Evolutionary conservation across 2,888 invertebrate species (phyloP).

Genomic region (Apodemia mormo): DNA sequence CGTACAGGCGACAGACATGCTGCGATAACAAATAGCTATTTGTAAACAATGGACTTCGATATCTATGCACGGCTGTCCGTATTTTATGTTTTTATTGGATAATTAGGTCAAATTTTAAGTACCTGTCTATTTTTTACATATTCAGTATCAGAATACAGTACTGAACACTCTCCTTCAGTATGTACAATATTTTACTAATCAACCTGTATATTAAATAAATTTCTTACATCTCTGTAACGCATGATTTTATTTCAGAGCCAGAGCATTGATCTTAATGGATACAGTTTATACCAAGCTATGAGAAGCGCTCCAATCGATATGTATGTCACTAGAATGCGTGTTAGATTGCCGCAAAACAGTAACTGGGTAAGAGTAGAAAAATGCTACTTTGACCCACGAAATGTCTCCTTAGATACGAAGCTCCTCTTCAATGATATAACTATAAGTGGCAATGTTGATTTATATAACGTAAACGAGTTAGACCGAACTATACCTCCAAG

Average conservation of each 20-base stretch:
- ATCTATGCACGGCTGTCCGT: too few relatives aligned
- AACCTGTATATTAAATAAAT: too few relatives aligned
- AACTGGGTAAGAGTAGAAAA: conserved; percentile 88
- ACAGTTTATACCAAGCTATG: conserved; percentile 84
- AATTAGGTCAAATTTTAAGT: too few relatives aligned
- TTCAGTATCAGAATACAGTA: too few relatives aligned
- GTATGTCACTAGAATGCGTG: conserved; percentile 86
- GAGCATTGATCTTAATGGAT: conserved; percentile 83
- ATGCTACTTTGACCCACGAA: conserved; percentile 88
- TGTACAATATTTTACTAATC: too few relatives aligned
- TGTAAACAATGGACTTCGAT: too few relatives aligned
- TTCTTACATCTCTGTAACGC: too few relatives aligned
- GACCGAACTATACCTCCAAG: conserved; percentile 59
- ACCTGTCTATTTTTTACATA: too few relatives aligned
- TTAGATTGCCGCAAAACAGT: conserved; percentile 84
- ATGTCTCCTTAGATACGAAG: conserved; percentile 88
- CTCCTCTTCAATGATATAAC: conserved; percentile 90
- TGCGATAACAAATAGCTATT: too few relatives aligned
- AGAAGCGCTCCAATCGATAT: conserved; percentile 84
- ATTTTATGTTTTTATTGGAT: too few relatives aligned
- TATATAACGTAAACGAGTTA: conserved; percentile 72
- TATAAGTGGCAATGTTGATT: conserved; percentile 88
- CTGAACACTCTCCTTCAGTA: too few relatives aligned
- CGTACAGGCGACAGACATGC: too few relatives aligned
- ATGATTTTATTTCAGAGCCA: conserved; percentile 61